Conservation (phyloP, 1,140 invertebrate genomes). For the Zaprionus tsacasi region DNA sequence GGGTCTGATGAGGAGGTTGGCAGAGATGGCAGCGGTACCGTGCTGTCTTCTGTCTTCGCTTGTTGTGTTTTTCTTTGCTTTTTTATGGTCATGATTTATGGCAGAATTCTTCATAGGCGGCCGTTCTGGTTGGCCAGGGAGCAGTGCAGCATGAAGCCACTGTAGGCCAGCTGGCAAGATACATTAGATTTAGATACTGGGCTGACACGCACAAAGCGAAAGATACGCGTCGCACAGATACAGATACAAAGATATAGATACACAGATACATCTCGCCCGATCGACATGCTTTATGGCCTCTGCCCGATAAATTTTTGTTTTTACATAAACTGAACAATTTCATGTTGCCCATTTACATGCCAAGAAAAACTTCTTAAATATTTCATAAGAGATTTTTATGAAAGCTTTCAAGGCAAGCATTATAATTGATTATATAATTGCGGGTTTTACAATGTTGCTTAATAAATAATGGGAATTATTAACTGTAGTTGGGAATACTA, state of each 20-base stretch:
- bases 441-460: not conserved
- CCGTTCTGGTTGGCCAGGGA: conserved; percentile 73
- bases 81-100: conserved; percentile 80
- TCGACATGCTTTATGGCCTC: conserved; percentile 64
- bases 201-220: conserved; percentile 58
- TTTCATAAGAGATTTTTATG: conserved; percentile 36
- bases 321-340: conserved; percentile 80
- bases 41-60: conserved; percentile 23
- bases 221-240: conserved; percentile 33
- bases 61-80: conserved; percentile 25
- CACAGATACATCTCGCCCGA: not conserved
- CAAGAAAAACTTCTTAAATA: conserved; percentile 50
- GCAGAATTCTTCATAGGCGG: conserved; percentile 80
- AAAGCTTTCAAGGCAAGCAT: conserved; percentile 31
- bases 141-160: conserved; percentile 69
- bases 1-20: not conserved
- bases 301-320: conserved; percentile 63
- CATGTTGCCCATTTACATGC: conserved; percentile 75
- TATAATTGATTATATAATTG: not conserved
- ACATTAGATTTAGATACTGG: conserved; percentile 1
- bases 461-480: not conserved
- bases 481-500: no score
- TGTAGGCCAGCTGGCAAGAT: conserved; percentile 13
- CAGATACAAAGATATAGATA: not conserved
- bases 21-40: conserved; percentile 6